Conservation (phyloP, 2,113 vertebrate genomes). For the Oreotrochilus melanogaster region DNA sequence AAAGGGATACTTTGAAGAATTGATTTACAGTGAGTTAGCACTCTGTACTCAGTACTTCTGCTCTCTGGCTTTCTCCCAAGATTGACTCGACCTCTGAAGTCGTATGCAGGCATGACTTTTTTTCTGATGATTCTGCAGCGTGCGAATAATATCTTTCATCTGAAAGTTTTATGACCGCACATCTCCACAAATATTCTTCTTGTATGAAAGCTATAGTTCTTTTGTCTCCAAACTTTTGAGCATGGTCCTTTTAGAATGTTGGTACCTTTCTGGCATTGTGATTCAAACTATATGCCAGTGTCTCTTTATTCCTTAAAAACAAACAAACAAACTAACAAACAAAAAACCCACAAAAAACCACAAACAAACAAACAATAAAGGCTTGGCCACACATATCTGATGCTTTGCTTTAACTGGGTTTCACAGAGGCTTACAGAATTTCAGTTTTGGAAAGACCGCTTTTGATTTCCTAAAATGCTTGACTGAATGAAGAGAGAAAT, state of each 20-base stretch:
- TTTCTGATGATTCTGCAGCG: constrained; percentile 61
- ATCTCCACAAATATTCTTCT: not conserved
- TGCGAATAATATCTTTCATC: constrained; percentile 62
- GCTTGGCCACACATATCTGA: not conserved
- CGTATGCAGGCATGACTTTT: not conserved
- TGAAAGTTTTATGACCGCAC: not conserved
- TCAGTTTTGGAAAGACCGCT: not conserved
- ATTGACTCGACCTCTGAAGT: constrained; percentile 17
- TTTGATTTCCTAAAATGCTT: not conserved
- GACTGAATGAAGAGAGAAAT: not conserved
- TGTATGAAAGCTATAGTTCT: constrained; percentile 19
- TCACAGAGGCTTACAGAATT: not conserved
- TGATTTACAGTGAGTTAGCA: not conserved
- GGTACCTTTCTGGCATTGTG: not conserved
- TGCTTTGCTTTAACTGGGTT: not conserved
- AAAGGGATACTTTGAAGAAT: not conserved
- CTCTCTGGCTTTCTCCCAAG: not conserved
- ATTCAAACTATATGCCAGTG: not conserved
- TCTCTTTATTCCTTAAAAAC: not conserved
- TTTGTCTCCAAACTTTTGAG: constrained; percentile 12
- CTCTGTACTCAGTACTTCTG: not conserved
- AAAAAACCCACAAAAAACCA: too few relatives aligned
- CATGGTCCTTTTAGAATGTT: not conserved
- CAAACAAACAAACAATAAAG: not conserved
- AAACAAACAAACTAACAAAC: not conserved